Conservation (phyloP, 2,113 vertebrate genomes). For the Oriolus oriolus region DNA sequence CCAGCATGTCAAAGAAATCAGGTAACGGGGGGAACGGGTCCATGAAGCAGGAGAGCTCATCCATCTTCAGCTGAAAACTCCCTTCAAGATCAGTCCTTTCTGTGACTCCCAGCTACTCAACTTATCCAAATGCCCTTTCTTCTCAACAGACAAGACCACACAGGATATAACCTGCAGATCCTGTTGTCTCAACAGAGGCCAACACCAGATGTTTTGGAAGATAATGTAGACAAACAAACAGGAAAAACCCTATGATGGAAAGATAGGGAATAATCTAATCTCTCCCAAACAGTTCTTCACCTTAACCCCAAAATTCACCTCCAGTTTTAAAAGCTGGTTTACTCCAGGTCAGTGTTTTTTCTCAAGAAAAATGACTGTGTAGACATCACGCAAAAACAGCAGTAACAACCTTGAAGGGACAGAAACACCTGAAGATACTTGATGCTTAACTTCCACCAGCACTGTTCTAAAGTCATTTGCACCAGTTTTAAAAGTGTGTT, state of each 20-base stretch:
- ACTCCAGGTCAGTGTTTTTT: neutral
- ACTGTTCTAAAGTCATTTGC: neutral
- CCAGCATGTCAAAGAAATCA: constrained; percentile 27
- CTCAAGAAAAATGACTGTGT: neutral
- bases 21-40: constrained; percentile 10
- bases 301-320: neutral
- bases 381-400: neutral
- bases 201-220: neutral
- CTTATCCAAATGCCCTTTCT: constrained; percentile 1
- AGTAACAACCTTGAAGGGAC: neutral
- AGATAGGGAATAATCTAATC: neutral
- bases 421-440: neutral
- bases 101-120: constrained; percentile 35
- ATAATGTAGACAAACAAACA: constrained; percentile 5
- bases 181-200: neutral
- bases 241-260: neutral
- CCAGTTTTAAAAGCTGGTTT: neutral
- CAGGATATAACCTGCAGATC: neutral
- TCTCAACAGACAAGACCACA: constrained; percentile 15
- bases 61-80: constrained; percentile 57
- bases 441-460: neutral
- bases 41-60: constrained; percentile 43
- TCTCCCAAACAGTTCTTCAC: neutral
- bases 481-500: neutral
- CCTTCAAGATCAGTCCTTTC: neutral